phyloP scores from a whole-genome alignment of 2,113 vertebrate species.

The Clupea harengus region DNA sequence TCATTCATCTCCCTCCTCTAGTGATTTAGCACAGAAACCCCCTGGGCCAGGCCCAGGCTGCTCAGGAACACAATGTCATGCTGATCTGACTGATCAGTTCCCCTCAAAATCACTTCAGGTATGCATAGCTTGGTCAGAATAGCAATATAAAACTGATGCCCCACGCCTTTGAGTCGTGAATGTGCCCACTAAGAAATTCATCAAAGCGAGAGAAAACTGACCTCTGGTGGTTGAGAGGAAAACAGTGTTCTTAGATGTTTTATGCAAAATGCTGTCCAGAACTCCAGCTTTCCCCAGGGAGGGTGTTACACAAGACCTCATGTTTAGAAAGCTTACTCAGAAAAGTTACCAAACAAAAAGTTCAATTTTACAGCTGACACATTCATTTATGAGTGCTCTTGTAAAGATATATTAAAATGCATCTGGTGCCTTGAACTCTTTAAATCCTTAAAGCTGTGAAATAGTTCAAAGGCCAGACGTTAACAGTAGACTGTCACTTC shows the following conservation, averaged over 20 bases:
- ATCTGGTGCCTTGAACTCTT: neutral
- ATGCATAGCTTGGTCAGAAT: neutral
- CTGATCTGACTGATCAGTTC: neutral
- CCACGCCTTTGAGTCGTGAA: neutral
- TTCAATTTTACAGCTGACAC: neutral
- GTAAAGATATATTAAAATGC: neutral
- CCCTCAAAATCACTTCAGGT: neutral
- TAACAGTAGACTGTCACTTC: neutral
- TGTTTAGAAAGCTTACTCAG: neutral
- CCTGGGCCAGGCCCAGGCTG: neutral
- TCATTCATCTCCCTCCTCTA: neutral
- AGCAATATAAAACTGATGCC: neutral
- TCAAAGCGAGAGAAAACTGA: neutral
- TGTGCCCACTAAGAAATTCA: neutral
- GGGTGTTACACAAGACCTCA: neutral
- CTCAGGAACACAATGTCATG: neutral
- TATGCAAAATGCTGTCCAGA: neutral
- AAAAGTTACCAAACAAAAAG: neutral
- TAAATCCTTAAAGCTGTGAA: neutral
- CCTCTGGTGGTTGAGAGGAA: conserved; percentile 2
- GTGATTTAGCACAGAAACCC: neutral
- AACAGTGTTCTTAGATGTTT: neutral
- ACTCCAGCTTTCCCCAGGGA: neutral
- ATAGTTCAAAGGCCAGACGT: neutral
- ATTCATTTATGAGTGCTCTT: neutral